Evolutionary conservation across 2,113 vertebrate genomes (phyloP).

Genomic region (Pundamilia nyererei): DNA sequence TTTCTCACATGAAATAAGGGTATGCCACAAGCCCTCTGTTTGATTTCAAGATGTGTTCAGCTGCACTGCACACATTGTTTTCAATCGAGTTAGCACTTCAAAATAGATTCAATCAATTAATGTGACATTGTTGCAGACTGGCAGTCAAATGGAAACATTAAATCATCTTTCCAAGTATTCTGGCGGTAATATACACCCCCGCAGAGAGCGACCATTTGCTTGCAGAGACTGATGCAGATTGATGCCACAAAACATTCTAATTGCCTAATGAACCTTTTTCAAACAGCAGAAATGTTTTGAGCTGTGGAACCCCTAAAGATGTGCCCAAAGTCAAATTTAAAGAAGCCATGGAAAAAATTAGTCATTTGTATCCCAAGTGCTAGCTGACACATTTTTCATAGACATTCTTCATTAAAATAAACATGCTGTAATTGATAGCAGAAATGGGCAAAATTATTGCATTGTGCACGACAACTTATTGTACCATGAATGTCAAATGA

Average conservation of each 20-base stretch:
- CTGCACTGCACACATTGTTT: constrained; percentile 58
- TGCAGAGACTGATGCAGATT: constrained; percentile 41
- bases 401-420: not conserved
- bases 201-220: constrained; percentile 28
- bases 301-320: constrained; percentile 1
- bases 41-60: constrained; percentile 50
- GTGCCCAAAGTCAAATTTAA: constrained; percentile 10
- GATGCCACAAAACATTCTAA: constrained; percentile 52
- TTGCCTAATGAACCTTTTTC: constrained; percentile 58
- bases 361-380: not conserved
- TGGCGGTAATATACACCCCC: constrained; percentile 39
- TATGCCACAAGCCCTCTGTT: constrained; percentile 42
- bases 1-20: constrained; percentile 29
- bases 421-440: not conserved
- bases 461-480: not conserved
- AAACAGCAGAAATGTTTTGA: constrained; percentile 34
- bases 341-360: not conserved
- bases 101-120: constrained; percentile 67
- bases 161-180: constrained; percentile 60
- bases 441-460: not conserved
- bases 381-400: not conserved
- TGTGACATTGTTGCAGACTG: constrained; percentile 50
- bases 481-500: not conserved
- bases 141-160: constrained; percentile 67
- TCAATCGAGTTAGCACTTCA: constrained; percentile 62